These are phyloP conservation scores for Denticeps clupeoides DNA, from an alignment of 2,797 vertebrate genomes.

Conservation along the genomic window DNA sequence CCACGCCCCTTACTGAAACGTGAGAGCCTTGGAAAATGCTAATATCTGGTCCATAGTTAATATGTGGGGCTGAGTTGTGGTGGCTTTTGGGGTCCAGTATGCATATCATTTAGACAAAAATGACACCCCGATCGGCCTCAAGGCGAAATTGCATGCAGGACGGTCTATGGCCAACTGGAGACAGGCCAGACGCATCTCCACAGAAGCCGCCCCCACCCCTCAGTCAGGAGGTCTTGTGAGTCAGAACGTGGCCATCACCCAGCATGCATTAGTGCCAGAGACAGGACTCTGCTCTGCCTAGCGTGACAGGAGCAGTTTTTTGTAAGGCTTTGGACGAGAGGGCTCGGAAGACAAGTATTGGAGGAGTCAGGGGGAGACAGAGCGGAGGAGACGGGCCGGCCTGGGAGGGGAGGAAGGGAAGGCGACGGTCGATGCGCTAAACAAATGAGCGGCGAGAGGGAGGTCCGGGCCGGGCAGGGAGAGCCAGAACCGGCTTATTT, in stretches of 20 bases:
- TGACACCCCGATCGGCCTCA: too few species aligned
- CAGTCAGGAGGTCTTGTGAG: slow-evolving; percentile 3
- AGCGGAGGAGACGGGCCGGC: slow-evolving; percentile 40
- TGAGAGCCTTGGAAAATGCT: too few species aligned
- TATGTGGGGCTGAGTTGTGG: neutral
- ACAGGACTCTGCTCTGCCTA: neutral
- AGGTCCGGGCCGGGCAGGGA: neutral
- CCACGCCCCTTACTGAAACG: too few species aligned
- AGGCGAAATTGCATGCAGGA: neutral
- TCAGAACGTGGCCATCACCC: slow-evolving; percentile 17
- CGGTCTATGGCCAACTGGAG: neutral
- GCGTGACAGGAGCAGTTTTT: neutral
- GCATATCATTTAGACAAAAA: neutral
- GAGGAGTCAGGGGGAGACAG: slow-evolving; percentile 9
- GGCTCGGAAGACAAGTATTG: slow-evolving; percentile 39
- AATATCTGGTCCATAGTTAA: too few species aligned
- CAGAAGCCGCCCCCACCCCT: too few species aligned
- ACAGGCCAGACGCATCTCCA: neutral
- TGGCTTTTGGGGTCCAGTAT: neutral
- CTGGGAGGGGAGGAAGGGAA: slow-evolving; percentile 44
- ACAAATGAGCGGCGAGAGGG: neutral
- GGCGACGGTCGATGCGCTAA: slow-evolving; percentile 26
- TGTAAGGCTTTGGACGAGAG: slow-evolving; percentile 20
- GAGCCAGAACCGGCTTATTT: slow-evolving; percentile 8
- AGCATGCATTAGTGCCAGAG: slow-evolving; percentile 14